Evolutionary conservation across 92 coral and sea anemone genomes (phyloP).

Genomic region (Paramuricea clavata): DNA sequence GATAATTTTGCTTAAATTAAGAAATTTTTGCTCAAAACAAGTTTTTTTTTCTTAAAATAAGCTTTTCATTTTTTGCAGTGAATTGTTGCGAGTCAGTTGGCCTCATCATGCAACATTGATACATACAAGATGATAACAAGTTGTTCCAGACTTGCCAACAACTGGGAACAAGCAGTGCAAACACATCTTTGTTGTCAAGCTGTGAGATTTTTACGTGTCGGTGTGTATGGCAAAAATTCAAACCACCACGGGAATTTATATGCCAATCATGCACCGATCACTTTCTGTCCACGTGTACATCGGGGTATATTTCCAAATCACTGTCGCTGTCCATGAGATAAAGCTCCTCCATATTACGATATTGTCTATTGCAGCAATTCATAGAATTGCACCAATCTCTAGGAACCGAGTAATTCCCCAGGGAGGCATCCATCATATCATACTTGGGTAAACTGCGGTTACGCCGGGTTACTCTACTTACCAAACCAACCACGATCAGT

Average conservation of each 20-base stretch:
- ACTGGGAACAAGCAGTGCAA: neutral
- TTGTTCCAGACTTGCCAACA: too few relatives aligned
- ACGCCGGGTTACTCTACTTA: constrained; percentile 10
- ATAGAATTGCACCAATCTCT: constrained; percentile 88
- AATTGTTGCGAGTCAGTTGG: too few relatives aligned
- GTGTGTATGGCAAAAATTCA: neutral
- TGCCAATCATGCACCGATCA: constrained; percentile 4
- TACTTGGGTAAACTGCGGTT: constrained; percentile 2
- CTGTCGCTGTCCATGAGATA: constrained; percentile 54
- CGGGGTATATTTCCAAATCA: constrained; percentile 37
- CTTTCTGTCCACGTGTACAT: constrained; percentile 8
- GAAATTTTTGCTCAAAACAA: too few relatives aligned
- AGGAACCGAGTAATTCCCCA: constrained; percentile 39
- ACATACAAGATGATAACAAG: too few relatives aligned
- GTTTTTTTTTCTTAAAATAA: too few relatives aligned
- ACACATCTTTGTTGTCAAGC: neutral
- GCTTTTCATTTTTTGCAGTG: too few relatives aligned
- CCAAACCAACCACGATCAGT: constrained; percentile 29
- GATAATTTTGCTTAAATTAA: too few relatives aligned
- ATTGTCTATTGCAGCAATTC: constrained; percentile 82
- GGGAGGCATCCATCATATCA: constrained; percentile 44
- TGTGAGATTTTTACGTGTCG: neutral
- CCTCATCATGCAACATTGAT: too few relatives aligned
- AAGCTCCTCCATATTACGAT: constrained; percentile 43
- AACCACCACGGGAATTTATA: neutral